Evolutionary conservation across 2,888 invertebrate species (phyloP).

Genomic region (Hirtodrosophila alboralis): DNA sequence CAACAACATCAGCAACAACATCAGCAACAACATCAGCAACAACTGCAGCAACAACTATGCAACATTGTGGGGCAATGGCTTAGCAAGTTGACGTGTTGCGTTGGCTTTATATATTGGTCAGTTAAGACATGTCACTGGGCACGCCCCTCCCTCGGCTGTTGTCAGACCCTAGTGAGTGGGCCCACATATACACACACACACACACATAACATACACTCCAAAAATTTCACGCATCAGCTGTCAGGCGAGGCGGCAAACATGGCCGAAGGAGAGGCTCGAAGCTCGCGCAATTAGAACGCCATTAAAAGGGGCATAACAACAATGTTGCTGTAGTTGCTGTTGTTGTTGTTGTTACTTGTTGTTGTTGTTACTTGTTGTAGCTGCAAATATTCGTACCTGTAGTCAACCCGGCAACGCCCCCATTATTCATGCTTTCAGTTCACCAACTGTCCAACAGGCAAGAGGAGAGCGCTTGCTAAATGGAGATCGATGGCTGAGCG

Average conservation of each 20-base stretch:
- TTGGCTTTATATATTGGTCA: constrained; percentile 72
- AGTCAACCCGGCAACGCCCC: constrained; percentile 68
- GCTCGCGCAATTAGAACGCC: constrained; percentile 74
- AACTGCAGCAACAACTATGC: constrained; percentile 24
- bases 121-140: constrained; percentile 75
- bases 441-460: constrained; percentile 35
- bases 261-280: constrained; percentile 48
- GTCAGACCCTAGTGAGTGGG: constrained; percentile 16
- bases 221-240: constrained; percentile 73
- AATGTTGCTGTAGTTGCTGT: constrained; percentile 30
- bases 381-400: constrained; percentile 48
- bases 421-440: constrained; percentile 72
- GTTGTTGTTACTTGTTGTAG: constrained; percentile 26
- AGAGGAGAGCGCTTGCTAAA: constrained; percentile 62
- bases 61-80: constrained; percentile 46
- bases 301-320: constrained; percentile 66
- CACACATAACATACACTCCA: constrained; percentile 9
- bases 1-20: constrained; percentile 7
- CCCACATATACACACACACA: constrained; percentile 8
- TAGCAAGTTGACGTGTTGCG: constrained; percentile 50
- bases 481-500: constrained; percentile 83
- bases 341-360: constrained; percentile 27
- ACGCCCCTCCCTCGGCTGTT: constrained; percentile 52
- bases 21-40: neutral
- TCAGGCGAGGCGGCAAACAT: constrained; percentile 46